These are phyloP conservation scores for crab-eating macaque (Macaca fascicularis) DNA, from an alignment of 2,113 vertebrate genomes.

Conservation along the genomic window DNA sequence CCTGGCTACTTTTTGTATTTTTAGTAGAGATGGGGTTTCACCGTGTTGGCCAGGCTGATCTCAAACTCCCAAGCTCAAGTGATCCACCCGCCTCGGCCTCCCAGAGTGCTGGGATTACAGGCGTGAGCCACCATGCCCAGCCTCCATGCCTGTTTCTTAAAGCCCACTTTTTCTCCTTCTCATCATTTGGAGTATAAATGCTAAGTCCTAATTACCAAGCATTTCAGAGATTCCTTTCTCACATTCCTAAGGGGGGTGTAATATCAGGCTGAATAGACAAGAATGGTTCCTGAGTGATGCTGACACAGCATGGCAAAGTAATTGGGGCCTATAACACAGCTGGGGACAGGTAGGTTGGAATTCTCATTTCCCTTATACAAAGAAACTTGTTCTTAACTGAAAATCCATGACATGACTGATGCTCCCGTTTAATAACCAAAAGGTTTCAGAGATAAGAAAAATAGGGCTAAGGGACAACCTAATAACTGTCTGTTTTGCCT, in stretches of 20 bases:
- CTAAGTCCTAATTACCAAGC: constrained; percentile 8
- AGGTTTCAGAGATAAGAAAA: constrained; percentile 57
- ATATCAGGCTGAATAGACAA: background rate
- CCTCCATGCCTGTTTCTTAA: background rate
- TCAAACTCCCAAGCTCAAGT: too few species aligned
- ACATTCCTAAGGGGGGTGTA: background rate
- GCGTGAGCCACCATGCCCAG: too few species aligned
- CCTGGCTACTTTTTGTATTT: too few species aligned
- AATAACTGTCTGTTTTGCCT: constrained; percentile 17
- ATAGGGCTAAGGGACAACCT: constrained; percentile 34
- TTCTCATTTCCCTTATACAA: constrained; percentile 57
- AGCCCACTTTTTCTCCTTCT: background rate
- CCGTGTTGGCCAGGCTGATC: too few species aligned
- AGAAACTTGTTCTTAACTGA: constrained; percentile 58
- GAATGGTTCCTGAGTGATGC: background rate
- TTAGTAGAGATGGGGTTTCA: too few species aligned
- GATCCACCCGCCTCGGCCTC: too few species aligned
- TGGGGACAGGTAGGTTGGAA: constrained; percentile 3
- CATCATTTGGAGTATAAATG: constrained; percentile 45
- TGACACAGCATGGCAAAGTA: constrained; percentile 6
- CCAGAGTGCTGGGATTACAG: too few species aligned
- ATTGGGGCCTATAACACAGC: constrained; percentile 7
- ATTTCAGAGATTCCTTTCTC: constrained; percentile 34
- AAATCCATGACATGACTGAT: constrained; percentile 60
- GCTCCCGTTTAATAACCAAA: constrained; percentile 56